Evolutionary conservation across 2,888 invertebrate species (phyloP), one percentile per base, ranked within the genome.

Genomic region (Noctua comes): DNA sequence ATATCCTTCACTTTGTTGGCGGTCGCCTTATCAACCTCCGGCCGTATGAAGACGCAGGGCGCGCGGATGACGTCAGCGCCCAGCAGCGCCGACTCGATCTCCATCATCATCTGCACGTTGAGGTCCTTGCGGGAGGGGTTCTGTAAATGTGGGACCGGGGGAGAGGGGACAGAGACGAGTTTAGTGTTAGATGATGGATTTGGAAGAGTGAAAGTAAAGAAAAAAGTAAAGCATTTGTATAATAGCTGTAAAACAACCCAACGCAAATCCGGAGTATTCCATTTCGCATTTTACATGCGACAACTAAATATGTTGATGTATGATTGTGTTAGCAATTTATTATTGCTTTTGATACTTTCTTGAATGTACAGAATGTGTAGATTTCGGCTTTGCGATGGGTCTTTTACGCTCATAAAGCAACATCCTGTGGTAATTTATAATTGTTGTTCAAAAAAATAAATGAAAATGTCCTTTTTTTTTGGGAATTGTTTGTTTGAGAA

Each of bases 61-160:
- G 98, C 97, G 46, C 97, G 97, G 90, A 98, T 97, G 87, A 98
- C 97, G 93, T 99, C 99, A 76, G 98, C 98, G 89, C 98, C 98
- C 40, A 99, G 97, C 76, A 99, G 95, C 0, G 98, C 97, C 85
- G 99, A 98, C 92, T 99, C 99, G 78, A 99, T 98, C 84, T 98
- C 98, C 97, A 98, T 98, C 94, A 99, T 98, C 98, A 99, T 98
- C 93, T 99, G 99, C 80, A 99, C 98, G 91, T 99, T 98, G 85
- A 99, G 97, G 93, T 99, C 99, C 95, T 99, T 98, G 57, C 99
- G 98, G 4, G 98, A 98, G 2, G 99, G 98, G 90, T 98, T 99
- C 98, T 98, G 97, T 80, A 97, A 97, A 93, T 90, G 96, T 70
- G 83, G 91, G 90, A 86, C 80, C 40, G 74, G 86, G 86, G 89